These are phyloP conservation scores for Cremastobaeus sp. DNA, from an alignment of 2,888 invertebrate genomes.

Conservation along the genomic window DNA sequence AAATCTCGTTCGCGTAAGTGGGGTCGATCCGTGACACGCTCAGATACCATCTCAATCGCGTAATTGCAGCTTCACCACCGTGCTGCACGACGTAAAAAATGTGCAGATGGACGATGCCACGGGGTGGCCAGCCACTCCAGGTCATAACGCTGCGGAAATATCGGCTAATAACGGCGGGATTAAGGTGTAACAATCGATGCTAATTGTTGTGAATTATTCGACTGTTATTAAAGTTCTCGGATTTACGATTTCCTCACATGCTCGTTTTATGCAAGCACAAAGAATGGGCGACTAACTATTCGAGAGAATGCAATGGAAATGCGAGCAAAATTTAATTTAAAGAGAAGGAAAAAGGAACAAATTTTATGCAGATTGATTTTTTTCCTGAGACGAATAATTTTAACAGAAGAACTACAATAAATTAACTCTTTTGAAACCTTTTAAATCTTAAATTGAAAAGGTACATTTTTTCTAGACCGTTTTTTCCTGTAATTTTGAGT, in stretches of 20 bases:
- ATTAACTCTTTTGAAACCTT: too few relatives aligned
- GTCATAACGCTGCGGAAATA: slow-evolving; percentile 13
- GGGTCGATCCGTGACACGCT: slow-evolving; percentile 44
- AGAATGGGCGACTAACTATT: slow-evolving; percentile 82
- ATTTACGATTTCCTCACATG: not conserved
- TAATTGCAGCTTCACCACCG: slow-evolving; percentile 46
- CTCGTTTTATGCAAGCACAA: slow-evolving; percentile 83
- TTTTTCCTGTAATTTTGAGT: too few relatives aligned
- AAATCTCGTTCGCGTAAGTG: slow-evolving; percentile 35
- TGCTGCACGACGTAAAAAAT: slow-evolving; percentile 20
- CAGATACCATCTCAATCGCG: slow-evolving; percentile 47
- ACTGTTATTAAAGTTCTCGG: slow-evolving; percentile 12
- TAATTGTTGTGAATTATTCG: slow-evolving; percentile 20
- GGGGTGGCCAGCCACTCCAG: slow-evolving; percentile 14
- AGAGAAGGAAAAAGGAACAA: too few relatives aligned
- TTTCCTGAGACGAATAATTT: too few relatives aligned
- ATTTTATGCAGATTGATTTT: too few relatives aligned
- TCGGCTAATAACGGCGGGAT: slow-evolving; percentile 22
- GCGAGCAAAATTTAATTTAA: too few relatives aligned
- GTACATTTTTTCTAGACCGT: too few relatives aligned
- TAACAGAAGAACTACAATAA: too few relatives aligned
- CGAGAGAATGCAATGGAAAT: slow-evolving; percentile 75
- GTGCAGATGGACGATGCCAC: slow-evolving; percentile 34
- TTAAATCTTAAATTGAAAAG: too few relatives aligned
- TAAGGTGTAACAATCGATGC: slow-evolving; percentile 19